Percentiles rank a stretch among this genome's conserved stretches.
These are phyloP conservation scores for Hypanus sabinus DNA, from an alignment of 2,113 vertebrate species.

Conservation along the genomic window DNA sequence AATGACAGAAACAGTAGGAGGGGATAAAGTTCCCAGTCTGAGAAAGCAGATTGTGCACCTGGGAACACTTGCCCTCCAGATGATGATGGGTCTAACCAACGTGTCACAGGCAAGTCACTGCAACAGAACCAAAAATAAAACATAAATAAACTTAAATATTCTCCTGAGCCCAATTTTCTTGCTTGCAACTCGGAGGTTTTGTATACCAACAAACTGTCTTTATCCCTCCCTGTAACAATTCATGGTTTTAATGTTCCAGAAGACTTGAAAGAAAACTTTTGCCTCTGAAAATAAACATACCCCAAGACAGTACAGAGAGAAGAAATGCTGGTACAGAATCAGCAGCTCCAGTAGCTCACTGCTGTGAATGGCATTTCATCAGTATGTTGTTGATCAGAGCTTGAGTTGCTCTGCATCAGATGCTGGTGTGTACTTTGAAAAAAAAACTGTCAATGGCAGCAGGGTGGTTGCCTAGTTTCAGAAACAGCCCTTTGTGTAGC, in stretches of 20 bases:
- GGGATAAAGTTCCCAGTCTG: neutral
- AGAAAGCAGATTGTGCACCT: neutral
- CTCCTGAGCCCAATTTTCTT: neutral
- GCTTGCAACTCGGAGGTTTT: neutral
- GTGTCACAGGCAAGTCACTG: neutral
- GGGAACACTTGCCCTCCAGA: neutral
- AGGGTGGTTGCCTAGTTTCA: neutral
- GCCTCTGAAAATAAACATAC: constrained; percentile 3
- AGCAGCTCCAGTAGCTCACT: neutral
- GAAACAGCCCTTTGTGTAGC: neutral
- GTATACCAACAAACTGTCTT: neutral
- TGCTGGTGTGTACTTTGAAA: constrained; percentile 16
- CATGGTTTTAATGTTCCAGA: constrained; percentile 30
- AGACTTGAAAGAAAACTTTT: constrained; percentile 14
- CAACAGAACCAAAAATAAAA: neutral
- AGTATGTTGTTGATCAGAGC: neutral
- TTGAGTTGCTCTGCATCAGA: neutral
- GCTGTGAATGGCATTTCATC: neutral
- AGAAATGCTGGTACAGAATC: neutral
- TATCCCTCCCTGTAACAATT: constrained; percentile 19
- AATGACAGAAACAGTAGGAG: neutral
- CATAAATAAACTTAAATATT: constrained; percentile 20
- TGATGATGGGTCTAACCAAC: neutral
- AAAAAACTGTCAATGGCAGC: neutral
- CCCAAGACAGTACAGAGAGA: neutral